These are phyloP conservation scores for Lucinisca nassula DNA, from an alignment of 2,888 invertebrate genomes.

Conservation along the genomic window DNA sequence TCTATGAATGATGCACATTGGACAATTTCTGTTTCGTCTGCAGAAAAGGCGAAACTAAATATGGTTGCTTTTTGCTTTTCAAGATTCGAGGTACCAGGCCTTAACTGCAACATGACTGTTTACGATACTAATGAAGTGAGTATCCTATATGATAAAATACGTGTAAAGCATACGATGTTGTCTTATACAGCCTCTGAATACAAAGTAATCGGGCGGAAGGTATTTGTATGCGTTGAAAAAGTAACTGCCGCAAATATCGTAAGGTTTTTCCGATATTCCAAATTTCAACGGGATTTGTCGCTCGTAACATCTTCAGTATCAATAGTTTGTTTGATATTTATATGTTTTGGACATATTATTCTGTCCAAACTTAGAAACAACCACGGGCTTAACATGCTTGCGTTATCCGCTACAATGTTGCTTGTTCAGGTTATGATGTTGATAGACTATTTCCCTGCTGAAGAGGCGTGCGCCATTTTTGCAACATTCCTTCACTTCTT, in stretches of 20 bases:
- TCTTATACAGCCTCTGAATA: background rate
- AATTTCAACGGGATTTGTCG: slow-evolving; percentile 4
- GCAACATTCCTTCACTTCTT: slow-evolving; percentile 21
- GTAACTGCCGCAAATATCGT: slow-evolving; percentile 8
- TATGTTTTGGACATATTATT: background rate
- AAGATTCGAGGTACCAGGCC: background rate
- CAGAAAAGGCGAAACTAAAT: background rate
- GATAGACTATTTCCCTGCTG: background rate
- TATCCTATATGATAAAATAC: background rate
- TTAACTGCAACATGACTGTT: slow-evolving; percentile 35
- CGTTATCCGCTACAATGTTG: slow-evolving; percentile 23
- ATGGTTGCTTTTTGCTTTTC: background rate
- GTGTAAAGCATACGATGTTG: background rate
- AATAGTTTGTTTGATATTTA: background rate
- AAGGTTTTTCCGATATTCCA: slow-evolving; percentile 18
- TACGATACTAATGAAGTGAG: slow-evolving; percentile 6
- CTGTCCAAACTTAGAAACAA: slow-evolving; percentile 29
- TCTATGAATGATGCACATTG: background rate
- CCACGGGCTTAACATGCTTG: slow-evolving; percentile 43
- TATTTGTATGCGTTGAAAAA: slow-evolving; percentile 24
- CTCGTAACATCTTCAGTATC: slow-evolving; percentile 32
- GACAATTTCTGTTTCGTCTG: background rate
- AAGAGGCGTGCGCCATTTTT: background rate
- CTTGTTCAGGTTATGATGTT: slow-evolving; percentile 20
- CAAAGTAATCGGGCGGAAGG: background rate